Conservation (phyloP, 2,888 invertebrate species). For the Orgyia antiqua region DNA sequence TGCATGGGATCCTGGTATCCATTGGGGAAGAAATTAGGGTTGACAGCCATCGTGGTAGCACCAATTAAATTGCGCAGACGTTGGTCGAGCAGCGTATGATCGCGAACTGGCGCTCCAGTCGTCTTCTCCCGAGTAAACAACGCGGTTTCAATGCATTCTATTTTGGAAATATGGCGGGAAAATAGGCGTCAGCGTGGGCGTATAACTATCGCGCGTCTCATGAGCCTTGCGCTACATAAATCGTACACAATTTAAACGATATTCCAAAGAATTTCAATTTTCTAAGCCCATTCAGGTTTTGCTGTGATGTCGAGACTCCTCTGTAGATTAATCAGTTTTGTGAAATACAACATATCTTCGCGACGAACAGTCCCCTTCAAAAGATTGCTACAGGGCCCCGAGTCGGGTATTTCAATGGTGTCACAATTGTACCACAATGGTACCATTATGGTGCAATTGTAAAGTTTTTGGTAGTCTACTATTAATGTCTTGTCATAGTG, state of each 20-base stretch:
- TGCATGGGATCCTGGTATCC: constrained; percentile 74
- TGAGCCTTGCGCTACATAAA: constrained; percentile 49
- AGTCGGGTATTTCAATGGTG: no score
- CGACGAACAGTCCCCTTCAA: no score
- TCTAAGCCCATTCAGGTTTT: no score
- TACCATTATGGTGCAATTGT: no score
- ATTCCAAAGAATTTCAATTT: no score
- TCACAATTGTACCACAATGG: no score
- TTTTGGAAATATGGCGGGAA: constrained; percentile 74
- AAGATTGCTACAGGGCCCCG: no score
- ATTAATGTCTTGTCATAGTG: no score
- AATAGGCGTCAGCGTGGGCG: constrained; percentile 64
- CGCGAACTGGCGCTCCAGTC: constrained; percentile 68
- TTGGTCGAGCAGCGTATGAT: constrained; percentile 59
- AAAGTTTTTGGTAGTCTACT: no score
- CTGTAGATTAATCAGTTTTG: neutral
- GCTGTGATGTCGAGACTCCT: no score
- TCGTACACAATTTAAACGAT: neutral
- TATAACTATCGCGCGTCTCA: constrained; percentile 41
- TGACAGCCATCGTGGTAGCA: constrained; percentile 57
- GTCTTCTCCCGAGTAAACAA: constrained; percentile 67
- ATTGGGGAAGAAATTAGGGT: constrained; percentile 74
- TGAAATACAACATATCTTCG: no score
- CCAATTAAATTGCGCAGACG: constrained; percentile 52
- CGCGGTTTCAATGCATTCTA: constrained; percentile 73